Evolutionary conservation across 2,113 vertebrate species (phyloP), one percentile per base, ranked within the genome.

Genomic region (Agapornis roseicollis): DNA sequence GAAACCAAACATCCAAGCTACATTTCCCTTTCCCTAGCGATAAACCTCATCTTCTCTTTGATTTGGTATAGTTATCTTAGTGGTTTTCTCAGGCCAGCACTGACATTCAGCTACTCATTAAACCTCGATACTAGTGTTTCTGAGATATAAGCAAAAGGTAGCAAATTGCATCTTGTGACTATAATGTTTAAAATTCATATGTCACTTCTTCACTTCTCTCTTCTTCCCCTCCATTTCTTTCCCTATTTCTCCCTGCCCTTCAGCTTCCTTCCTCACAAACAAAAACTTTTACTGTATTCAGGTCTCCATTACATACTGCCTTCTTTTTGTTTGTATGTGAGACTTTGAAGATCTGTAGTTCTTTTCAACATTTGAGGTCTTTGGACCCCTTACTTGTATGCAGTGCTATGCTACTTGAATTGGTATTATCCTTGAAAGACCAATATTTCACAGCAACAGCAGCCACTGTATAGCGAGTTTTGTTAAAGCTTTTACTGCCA

Each of bases 301-400:
- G 46, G 33, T 92, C 56, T 96, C 39, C 14, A 78, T 76, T 95
- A 91, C 66, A 80, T 84, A 41, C 5, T 25, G 80, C 7, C 7
- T 52, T 93, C 95, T 81, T 85, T 47, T 55, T 76, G 16, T 89
- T 88, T 94, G 10, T 91, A 42, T 11, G 11, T 61, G 39, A 83
- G 49, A 65, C 77, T 97, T 97, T 96, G 93, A 98, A 97, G 92
- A 97, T 97, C 77, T 94, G 49, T 89, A 78, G 52, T 64, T 96
- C 81, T 97, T 97, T 97, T 97, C 85, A 95, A 78, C 77, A 72
- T 93, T 96, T 72, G 96, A 87, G 72, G 76, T 95, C 90, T 94
- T 90, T 85, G 58, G 71, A 42, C 41, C 55, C 37, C 81, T 97
- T 95, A 87, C 89, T 81, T 83, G 3, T 90, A 70, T 82, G 56